A percentile compares a stretch with the other conserved stretches of the same genome.
Conservation (phyloP, 2,888 invertebrate species). For the Caenorhabditis uteleia region DNA sequence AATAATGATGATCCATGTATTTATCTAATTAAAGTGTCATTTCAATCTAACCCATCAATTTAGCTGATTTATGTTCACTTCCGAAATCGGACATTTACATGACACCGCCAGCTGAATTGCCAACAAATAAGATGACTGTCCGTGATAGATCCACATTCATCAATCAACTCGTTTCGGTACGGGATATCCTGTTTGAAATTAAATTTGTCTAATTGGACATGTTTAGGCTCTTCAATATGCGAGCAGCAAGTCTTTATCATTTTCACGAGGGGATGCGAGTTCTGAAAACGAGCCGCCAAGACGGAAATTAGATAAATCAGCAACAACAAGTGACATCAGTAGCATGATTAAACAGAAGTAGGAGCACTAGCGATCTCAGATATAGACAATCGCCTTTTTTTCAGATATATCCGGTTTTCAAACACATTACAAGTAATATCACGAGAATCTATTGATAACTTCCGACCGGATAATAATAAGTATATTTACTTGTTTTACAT, state of each 20-base stretch:
- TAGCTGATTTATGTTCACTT: conserved; percentile 30
- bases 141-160: conserved; percentile 50
- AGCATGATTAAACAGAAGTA: conserved; percentile 32
- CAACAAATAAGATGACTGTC: conserved; percentile 41
- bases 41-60: not conserved
- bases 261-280: too few species aligned
- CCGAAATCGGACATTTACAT: conserved; percentile 39
- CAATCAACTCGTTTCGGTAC: conserved; percentile 44
- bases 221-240: conserved; percentile 40
- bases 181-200: not conserved
- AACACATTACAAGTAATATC: conserved; percentile 37
- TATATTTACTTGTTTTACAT: not conserved
- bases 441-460: conserved; percentile 15
- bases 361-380: not conserved
- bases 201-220: not conserved
- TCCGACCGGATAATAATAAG: conserved; percentile 16
- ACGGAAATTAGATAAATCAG: conserved; percentile 37
- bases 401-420: conserved; percentile 34
- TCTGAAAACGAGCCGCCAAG: conserved; percentile 14
- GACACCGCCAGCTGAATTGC: conserved; percentile 25
- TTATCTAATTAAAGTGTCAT: not conserved
- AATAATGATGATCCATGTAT: conserved; percentile 40
- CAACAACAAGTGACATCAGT: conserved; percentile 42
- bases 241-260: conserved; percentile 35
- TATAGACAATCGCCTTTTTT: not conserved